Evolutionary conservation across 1,140 invertebrate genomes (phyloP).

Genomic region (Tetranychus urticae): DNA sequence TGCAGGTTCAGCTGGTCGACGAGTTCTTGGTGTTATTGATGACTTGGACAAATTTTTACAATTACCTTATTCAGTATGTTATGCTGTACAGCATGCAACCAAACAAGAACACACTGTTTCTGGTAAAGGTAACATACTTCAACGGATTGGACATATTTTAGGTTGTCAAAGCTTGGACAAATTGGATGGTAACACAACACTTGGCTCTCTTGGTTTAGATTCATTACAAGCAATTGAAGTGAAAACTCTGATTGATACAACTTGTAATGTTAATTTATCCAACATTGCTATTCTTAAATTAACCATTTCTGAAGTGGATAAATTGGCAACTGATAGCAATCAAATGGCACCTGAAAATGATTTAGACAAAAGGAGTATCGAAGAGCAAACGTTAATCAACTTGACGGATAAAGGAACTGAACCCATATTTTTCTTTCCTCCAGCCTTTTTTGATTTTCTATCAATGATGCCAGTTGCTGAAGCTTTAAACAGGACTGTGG

Average conservation of each 20-base stretch:
- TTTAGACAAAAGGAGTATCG: neutral
- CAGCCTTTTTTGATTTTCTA: slow-evolving; percentile 61
- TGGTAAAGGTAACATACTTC: neutral
- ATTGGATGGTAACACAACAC: slow-evolving; percentile 32
- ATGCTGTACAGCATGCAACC: neutral
- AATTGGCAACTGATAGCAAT: neutral
- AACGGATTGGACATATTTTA: slow-evolving; percentile 18
- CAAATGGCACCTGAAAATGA: neutral
- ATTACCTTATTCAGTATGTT: slow-evolving; percentile 5
- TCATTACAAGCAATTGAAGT: slow-evolving; percentile 92
- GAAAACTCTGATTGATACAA: slow-evolving; percentile 25
- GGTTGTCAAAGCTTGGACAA: slow-evolving; percentile 73
- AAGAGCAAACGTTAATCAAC: neutral
- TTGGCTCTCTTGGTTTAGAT: slow-evolving; percentile 66
- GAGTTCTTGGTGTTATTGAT: slow-evolving; percentile 59
- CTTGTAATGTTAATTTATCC: neutral
- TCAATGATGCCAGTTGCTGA: slow-evolving; percentile 38
- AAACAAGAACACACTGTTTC: neutral
- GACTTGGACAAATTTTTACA: slow-evolving; percentile 67
- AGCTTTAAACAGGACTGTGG: slow-evolving; percentile 46
- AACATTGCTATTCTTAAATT: neutral
- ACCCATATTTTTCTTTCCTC: slow-evolving; percentile 53
- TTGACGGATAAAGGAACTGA: slow-evolving; percentile 8
- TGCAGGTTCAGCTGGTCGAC: slow-evolving; percentile 72
- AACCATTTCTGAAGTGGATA: neutral